phyloP scores from a whole-genome alignment of 1,140 invertebrate genomes.

The Hycleus phaleratus region DNA sequence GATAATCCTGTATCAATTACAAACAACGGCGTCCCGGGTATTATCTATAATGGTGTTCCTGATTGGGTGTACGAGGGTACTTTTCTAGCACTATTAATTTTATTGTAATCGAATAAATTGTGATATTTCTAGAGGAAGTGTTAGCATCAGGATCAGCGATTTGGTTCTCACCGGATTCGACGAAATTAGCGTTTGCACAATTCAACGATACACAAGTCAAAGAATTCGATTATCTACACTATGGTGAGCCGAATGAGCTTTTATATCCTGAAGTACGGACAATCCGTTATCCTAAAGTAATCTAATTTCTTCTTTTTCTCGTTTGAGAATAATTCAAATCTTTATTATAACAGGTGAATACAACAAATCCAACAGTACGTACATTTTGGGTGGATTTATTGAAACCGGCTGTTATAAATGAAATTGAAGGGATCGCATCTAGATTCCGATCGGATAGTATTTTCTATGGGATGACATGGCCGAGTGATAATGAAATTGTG shows the following conservation, averaged over 20 bases:
- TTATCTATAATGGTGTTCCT: slow-evolving; percentile 70
- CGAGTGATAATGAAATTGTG: slow-evolving; percentile 57
- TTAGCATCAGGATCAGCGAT: slow-evolving; percentile 20
- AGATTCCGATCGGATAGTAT: slow-evolving; percentile 40
- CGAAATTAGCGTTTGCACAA: slow-evolving; percentile 9
- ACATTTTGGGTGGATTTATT: not conserved
- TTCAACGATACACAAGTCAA: slow-evolving; percentile 15
- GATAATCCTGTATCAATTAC: slow-evolving; percentile 45
- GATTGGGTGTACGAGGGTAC: slow-evolving; percentile 71
- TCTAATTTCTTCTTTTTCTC: not conserved
- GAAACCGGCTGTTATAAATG: not conserved
- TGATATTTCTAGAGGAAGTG: slow-evolving; percentile 15
- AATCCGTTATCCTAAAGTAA: slow-evolving; percentile 80
- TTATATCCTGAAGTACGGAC: slow-evolving; percentile 54
- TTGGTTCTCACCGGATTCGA: slow-evolving; percentile 20
- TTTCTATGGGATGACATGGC: slow-evolving; percentile 66
- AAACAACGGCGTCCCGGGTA: slow-evolving; percentile 47
- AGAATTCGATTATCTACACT: slow-evolving; percentile 40
- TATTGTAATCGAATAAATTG: not conserved
- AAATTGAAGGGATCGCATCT: too few relatives aligned
- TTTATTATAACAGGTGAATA: not conserved
- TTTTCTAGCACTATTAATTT: not conserved
- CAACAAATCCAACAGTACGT: not conserved
- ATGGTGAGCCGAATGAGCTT: slow-evolving; percentile 51
- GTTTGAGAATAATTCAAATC: not conserved